These are phyloP conservation scores for Oceanites oceanicus DNA, from an alignment of 2,113 vertebrate species.

Conservation along the genomic window DNA sequence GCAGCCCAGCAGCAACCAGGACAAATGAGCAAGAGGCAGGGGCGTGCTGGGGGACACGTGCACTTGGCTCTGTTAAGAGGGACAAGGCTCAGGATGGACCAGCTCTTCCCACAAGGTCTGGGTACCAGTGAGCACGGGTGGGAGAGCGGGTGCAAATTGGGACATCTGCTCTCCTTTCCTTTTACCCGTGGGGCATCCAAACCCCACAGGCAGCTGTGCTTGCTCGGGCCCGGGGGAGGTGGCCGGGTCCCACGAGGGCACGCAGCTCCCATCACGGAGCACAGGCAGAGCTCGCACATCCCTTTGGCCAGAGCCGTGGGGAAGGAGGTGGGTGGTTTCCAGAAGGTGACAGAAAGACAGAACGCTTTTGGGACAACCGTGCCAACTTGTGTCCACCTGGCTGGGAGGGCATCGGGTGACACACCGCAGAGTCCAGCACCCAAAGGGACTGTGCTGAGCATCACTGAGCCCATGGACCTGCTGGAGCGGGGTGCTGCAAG, in stretches of 20 bases:
- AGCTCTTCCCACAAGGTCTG: not conserved
- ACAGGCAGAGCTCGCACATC: not conserved
- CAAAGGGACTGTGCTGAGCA: not conserved
- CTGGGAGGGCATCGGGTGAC: too few relatives aligned
- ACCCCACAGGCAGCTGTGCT: not conserved
- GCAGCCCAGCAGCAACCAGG: not conserved
- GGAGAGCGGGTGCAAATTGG: not conserved
- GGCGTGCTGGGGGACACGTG: not conserved
- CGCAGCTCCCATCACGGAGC: fast-evolving
- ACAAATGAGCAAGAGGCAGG: not conserved
- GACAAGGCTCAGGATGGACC: not conserved
- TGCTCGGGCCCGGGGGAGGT: fast-evolving
- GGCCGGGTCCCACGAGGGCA: fast-evolving
- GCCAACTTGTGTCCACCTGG: not conserved
- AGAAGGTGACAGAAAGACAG: not conserved
- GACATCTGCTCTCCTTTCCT: not conserved
- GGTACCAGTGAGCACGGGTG: fast-evolving
- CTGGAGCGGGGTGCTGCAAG: not conserved
- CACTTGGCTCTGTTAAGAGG: not conserved
- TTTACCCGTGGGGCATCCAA: too few relatives aligned
- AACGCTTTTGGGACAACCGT: not conserved
- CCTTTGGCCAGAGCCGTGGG: not conserved
- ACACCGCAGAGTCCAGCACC: not conserved
- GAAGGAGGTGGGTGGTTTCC: not conserved
- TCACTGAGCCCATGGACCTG: not conserved